phyloP scores from a whole-genome alignment of 2,113 vertebrate species.

The Haliaeetus leucogaster region DNA sequence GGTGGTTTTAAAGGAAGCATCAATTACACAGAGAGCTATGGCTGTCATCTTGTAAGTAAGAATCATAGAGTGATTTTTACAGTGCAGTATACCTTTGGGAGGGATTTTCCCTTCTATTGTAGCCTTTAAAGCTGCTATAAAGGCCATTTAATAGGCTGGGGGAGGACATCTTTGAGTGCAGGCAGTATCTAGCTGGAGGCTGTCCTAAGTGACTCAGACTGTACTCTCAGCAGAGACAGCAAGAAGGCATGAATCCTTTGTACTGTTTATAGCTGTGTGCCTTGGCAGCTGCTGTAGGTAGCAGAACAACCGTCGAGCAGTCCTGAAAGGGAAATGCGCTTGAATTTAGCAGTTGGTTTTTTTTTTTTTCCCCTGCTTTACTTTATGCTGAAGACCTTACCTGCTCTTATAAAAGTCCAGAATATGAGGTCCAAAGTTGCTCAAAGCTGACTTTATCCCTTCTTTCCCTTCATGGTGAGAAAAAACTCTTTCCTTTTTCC shows the following conservation, averaged over 20 bases:
- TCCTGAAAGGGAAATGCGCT: neutral
- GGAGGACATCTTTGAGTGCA: neutral
- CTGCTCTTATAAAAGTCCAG: neutral
- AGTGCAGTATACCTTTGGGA: neutral
- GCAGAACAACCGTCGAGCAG: neutral
- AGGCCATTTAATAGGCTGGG: neutral
- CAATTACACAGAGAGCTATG: neutral
- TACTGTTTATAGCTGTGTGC: neutral
- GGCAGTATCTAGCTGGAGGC: neutral
- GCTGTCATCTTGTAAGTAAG: neutral
- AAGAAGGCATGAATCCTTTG: neutral
- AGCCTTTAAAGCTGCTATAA: conserved; percentile 9
- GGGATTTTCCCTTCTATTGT: neutral
- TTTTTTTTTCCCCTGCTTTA: neutral
- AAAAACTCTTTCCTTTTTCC: neutral
- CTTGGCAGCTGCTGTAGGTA: neutral
- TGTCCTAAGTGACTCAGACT: neutral
- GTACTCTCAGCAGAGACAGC: neutral
- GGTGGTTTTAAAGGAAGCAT: conserved; percentile 24
- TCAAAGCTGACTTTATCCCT: neutral
- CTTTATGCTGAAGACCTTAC: neutral
- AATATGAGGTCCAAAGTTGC: neutral
- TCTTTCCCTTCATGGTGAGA: neutral
- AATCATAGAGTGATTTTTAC: conserved; percentile 39
- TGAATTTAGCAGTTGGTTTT: neutral